These are phyloP conservation scores for Theristus sp. DNA, from an alignment of 2,888 invertebrate genomes.

Conservation along the genomic window DNA sequence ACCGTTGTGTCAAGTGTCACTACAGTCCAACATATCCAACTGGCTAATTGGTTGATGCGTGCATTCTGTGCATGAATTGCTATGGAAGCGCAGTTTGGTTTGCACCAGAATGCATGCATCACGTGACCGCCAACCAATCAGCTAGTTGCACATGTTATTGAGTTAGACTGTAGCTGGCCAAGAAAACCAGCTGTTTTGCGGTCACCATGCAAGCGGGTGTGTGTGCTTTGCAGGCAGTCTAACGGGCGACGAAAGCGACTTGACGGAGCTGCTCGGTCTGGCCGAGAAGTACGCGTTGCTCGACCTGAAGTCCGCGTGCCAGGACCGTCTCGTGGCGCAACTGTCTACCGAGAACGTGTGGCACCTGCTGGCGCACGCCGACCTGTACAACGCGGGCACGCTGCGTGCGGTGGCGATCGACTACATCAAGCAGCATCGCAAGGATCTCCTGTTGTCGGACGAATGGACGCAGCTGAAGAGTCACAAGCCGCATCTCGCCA, in stretches of 20 bases:
- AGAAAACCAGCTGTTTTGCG: no score
- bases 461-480: conserved; percentile 6
- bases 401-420: conserved; percentile 19
- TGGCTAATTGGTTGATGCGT: not conserved
- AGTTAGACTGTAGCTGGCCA: no score
- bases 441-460: not conserved
- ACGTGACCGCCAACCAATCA: no score
- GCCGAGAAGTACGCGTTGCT: conserved; percentile 25
- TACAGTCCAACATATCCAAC: no score
- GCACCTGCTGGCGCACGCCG: conserved; percentile 19
- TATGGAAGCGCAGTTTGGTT: no score
- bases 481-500: conserved; percentile 13
- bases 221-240: no score
- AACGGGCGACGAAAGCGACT: not conserved
- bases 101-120: no score
- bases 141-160: no score
- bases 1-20: no score
- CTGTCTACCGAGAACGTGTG: conserved; percentile 14
- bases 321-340: conserved; percentile 15
- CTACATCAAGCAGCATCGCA: not conserved
- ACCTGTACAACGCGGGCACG: conserved; percentile 16
- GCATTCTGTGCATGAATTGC: not conserved
- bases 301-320: conserved; percentile 21
- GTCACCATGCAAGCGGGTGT: no score
- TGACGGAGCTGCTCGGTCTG: conserved; percentile 18